Conservation (phyloP, 1,140 invertebrate genomes). For the Orchesella cincta region DNA sequence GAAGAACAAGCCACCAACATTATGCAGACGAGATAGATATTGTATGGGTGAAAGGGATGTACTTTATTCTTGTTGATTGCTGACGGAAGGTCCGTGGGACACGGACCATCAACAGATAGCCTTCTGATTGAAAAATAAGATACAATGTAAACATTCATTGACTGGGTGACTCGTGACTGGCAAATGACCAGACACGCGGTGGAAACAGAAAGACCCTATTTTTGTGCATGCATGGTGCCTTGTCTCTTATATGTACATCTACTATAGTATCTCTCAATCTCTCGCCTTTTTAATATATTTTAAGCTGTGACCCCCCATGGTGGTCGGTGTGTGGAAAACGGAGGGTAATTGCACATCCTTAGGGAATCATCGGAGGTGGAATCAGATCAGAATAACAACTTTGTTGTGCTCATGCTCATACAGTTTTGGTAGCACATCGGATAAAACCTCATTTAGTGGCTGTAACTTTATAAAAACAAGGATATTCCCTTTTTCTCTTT, state of each 20-base stretch:
- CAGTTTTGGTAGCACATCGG: no score
- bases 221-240: background rate
- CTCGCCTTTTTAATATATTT: background rate
- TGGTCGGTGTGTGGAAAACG: no score
- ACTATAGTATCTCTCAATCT: no score
- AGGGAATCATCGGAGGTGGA: no score
- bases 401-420: no score
- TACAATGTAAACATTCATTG: slow-evolving; percentile 44
- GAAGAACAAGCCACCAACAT: background rate
- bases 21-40: background rate
- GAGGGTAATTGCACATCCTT: background rate
- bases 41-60: background rate
- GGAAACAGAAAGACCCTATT: background rate
- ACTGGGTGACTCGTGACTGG: slow-evolving; percentile 32
- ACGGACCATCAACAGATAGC: slow-evolving; percentile 38
- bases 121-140: slow-evolving; percentile 39
- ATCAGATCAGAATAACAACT: no score
- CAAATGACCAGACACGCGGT: background rate
- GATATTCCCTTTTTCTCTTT: no score
- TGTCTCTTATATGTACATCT: no score
- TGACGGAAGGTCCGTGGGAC: slow-evolving; percentile 10
- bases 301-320: background rate
- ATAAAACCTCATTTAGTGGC: no score
- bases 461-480: no score
- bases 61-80: background rate